Evolutionary conservation across 1,140 invertebrate genomes (phyloP).

Genomic region (Anadara kagoshimensis): DNA sequence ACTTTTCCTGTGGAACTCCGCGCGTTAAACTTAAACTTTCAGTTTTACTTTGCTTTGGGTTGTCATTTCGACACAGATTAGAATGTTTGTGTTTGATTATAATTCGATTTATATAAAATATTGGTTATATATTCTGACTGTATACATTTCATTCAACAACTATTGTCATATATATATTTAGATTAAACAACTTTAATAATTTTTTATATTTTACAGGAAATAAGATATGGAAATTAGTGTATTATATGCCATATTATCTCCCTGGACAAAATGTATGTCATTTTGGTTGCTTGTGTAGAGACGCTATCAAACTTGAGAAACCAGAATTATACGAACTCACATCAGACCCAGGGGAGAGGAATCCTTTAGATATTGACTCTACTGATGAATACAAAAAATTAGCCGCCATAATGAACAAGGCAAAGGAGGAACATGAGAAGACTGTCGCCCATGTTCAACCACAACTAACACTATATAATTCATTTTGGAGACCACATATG

Average conservation of each 20-base stretch:
- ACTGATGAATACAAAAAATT: slow-evolving; percentile 37
- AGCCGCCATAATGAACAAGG: slow-evolving; percentile 45
- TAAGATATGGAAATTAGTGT: slow-evolving; percentile 53
- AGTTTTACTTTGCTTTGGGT: too few species aligned
- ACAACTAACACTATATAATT: slow-evolving; percentile 57
- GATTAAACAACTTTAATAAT: too few species aligned
- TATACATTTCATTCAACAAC: too few species aligned
- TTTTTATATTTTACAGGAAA: slow-evolving; percentile 28
- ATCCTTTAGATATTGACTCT: slow-evolving; percentile 41
- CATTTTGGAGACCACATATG: slow-evolving; percentile 63
- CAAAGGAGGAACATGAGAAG: slow-evolving; percentile 42
- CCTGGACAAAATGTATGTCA: slow-evolving; percentile 56
- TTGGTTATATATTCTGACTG: too few species aligned
- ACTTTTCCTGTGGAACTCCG: too few species aligned
- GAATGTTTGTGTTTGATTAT: too few species aligned
- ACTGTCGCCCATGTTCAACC: slow-evolving; percentile 42
- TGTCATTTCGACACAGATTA: too few species aligned
- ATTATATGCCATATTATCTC: slow-evolving; percentile 55
- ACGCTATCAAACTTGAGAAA: slow-evolving; percentile 52
- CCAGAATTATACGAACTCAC: slow-evolving; percentile 67
- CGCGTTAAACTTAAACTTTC: too few species aligned
- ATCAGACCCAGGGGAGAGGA: slow-evolving; percentile 62
- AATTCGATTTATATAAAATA: too few species aligned
- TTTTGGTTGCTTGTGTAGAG: slow-evolving; percentile 63
- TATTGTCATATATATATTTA: too few species aligned